Percentiles rank a stretch among this genome's conserved stretches.
phyloP scores from a whole-genome alignment of 2,113 vertebrate species.

The Chiloscyllium plagiosum region DNA sequence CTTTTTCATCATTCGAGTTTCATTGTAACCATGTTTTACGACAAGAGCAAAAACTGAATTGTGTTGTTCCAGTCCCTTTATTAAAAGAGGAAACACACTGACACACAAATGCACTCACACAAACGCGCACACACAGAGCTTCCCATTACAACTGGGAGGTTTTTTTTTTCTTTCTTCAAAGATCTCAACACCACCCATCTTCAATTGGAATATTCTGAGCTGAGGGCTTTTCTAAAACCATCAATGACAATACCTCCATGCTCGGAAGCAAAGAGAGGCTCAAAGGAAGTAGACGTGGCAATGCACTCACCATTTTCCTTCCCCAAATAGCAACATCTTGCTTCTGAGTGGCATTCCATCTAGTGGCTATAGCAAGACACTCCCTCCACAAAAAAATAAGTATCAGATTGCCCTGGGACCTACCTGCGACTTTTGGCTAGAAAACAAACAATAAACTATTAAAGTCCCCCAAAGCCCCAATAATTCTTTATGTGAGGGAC shows the following conservation, averaged over 20 bases:
- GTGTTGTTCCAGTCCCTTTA: slow-evolving; percentile 27
- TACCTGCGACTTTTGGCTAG: slow-evolving; percentile 5
- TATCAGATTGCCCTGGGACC: background rate
- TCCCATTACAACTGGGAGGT: slow-evolving; percentile 34
- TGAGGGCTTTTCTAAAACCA: slow-evolving; percentile 13
- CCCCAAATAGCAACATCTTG: background rate
- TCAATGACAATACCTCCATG: background rate
- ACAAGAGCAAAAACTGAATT: background rate
- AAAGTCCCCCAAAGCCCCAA: background rate
- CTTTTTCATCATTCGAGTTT: background rate
- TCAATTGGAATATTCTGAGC: background rate
- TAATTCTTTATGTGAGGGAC: background rate
- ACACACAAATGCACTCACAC: slow-evolving; percentile 34
- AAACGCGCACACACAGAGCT: slow-evolving; percentile 22
- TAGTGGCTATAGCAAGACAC: background rate
- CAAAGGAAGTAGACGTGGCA: background rate
- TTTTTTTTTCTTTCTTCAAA: slow-evolving; percentile 1
- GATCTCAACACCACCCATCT: slow-evolving; percentile 22
- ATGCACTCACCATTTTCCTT: background rate
- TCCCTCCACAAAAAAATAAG: background rate
- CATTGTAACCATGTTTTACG: background rate
- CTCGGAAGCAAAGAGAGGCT: background rate
- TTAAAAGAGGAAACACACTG: slow-evolving; percentile 24
- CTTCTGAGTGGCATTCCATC: background rate
- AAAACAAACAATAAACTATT: background rate